Conservation (phyloP, 2,888 invertebrate genomes). For the Diplolepis rosae region DNA sequence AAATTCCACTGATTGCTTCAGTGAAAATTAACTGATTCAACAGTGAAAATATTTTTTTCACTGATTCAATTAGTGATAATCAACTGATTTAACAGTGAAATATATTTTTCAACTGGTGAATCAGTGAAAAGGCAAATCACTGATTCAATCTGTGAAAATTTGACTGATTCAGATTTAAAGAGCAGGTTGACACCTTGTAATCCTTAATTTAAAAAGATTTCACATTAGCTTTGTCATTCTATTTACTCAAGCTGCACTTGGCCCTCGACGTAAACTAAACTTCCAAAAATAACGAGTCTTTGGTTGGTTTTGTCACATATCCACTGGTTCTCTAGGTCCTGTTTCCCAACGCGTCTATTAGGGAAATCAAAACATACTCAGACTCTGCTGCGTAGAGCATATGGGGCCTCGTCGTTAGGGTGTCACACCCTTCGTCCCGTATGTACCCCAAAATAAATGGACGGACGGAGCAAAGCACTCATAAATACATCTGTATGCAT, state of each 20-base stretch:
- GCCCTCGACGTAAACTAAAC: not conserved
- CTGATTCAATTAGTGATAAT: no score
- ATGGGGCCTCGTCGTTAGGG: conserved; percentile 65
- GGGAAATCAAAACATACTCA: conserved; percentile 72
- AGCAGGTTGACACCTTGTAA: no score
- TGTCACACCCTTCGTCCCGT: conserved; percentile 64
- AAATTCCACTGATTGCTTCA: no score
- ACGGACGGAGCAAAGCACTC: conserved; percentile 60
- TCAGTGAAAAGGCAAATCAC: no score
- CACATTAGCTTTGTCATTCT: not conserved
- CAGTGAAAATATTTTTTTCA: no score
- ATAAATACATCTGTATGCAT: conserved; percentile 50
- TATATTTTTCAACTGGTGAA: no score
- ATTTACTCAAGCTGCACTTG: not conserved
- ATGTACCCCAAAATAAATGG: conserved; percentile 70
- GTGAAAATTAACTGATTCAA: no score
- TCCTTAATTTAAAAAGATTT: no score
- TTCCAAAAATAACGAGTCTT: conserved; percentile 5
- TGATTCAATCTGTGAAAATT: no score
- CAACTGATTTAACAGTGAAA: no score
- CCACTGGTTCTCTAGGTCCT: conserved; percentile 13
- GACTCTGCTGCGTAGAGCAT: conserved; percentile 63
- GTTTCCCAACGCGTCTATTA: conserved; percentile 66
- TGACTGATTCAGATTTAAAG: no score
- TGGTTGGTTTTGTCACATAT: conserved; percentile 5